These are phyloP conservation scores for Orthosia gothica DNA, from an alignment of 2,888 invertebrate species.

Conservation along the genomic window DNA sequence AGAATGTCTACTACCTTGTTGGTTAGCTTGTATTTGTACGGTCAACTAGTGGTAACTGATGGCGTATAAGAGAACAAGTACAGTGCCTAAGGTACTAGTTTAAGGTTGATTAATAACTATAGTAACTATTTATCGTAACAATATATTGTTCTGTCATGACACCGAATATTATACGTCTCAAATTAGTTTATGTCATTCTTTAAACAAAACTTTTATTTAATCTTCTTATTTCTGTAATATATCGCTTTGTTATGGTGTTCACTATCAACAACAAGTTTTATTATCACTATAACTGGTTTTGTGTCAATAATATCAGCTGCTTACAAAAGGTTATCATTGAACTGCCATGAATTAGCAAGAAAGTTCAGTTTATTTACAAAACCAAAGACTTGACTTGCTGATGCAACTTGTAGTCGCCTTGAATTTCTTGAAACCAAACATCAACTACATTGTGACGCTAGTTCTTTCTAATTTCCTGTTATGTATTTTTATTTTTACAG, in stretches of 20 bases:
- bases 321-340: conserved; percentile 24
- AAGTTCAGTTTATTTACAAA: not conserved
- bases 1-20: too few species aligned
- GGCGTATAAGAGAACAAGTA: too few species aligned
- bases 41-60: too few species aligned
- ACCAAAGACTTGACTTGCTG: conserved; percentile 6
- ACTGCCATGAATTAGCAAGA: conserved; percentile 12
- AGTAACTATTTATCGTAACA: too few species aligned
- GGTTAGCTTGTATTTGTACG: too few species aligned
- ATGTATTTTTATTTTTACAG: not conserved
- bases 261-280: not conserved
- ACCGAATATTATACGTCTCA: too few species aligned
- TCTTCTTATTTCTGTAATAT: not conserved
- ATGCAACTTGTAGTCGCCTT: conserved; percentile 34
- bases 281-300: conserved; percentile 4
- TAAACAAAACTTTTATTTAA: too few species aligned
- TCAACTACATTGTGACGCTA: not conserved
- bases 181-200: too few species aligned
- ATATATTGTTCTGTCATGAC: too few species aligned
- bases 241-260: not conserved
- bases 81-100: too few species aligned
- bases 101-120: too few species aligned
- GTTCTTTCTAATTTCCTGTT: conserved; percentile 18
- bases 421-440: not conserved
- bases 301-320: not conserved